A percentile compares a stretch with the other conserved stretches of the same genome.
Conservation (phyloP, 1,140 invertebrate genomes). For the Drosophila ohnishii region DNA sequence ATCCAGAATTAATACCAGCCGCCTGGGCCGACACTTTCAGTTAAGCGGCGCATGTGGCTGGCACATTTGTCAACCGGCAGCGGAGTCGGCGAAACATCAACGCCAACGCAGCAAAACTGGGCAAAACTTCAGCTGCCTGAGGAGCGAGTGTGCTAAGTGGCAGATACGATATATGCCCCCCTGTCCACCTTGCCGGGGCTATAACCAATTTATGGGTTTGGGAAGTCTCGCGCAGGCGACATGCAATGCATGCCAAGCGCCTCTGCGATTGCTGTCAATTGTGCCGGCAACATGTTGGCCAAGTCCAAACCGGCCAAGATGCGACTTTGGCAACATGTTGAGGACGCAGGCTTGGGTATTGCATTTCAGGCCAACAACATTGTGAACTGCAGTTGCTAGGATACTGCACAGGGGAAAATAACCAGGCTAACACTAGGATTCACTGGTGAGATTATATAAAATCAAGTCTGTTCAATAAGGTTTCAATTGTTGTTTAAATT, state of each 20-base stretch:
- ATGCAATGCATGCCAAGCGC: constrained; percentile 76
- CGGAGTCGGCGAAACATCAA: constrained; percentile 75
- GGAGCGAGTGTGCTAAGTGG: constrained; percentile 60
- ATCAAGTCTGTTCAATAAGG: not conserved
- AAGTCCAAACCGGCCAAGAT: constrained; percentile 3
- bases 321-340: constrained; percentile 22
- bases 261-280: constrained; percentile 79
- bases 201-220: constrained; percentile 80
- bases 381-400: not conserved
- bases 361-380: constrained; percentile 2
- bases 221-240: constrained; percentile 58
- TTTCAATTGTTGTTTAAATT: not conserved
- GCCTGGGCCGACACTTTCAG: constrained; percentile 61
- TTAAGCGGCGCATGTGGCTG: constrained; percentile 75
- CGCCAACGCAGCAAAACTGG: constrained; percentile 63
- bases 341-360: not conserved
- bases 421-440: not conserved
- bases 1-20: constrained; percentile 30
- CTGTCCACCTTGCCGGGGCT: constrained; percentile 47
- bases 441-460: not conserved
- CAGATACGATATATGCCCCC: constrained; percentile 33
- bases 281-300: constrained; percentile 47
- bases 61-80: constrained; percentile 76
- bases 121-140: constrained; percentile 39
- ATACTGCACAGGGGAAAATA: not conserved